Evolutionary conservation across 2,113 vertebrate genomes (phyloP), one percentile per base, ranked within the genome.

Genomic region (Rhinogobius similis): DNA sequence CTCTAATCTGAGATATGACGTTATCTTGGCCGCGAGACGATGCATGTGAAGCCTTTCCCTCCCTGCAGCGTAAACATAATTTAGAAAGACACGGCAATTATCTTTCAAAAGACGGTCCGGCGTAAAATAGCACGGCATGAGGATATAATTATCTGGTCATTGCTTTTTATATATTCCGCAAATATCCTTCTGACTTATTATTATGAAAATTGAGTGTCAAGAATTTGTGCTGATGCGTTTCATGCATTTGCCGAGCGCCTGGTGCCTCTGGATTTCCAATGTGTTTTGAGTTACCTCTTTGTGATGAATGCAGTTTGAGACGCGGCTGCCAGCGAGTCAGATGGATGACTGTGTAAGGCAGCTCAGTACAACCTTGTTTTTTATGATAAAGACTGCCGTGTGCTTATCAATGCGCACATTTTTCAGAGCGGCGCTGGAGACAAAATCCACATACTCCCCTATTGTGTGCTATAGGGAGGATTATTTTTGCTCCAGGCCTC

Each of bases 381-480:
- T 83, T 41, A 64, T 62, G 78, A 80, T 77, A 82, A 83, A 76
- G 68, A 62, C 14, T 21, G 48, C 65, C 62, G 73, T 11, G 21
- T 75, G 80, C 81, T 87, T 87, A 88, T 87, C 85, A 84, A 78
- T 74, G 36, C 10, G 32, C 48, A 76, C 72, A 82, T 84, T 87
- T 81, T 79, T 78, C 76, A 76, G 76, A 69, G 64, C 61, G 13
- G 32, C 9, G 27, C 78, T 68, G 71, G 64, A 87, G 74, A 82
- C 79, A 83, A 78, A 85, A 68, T 84, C 75, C 85, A 88, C 76
- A 76, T 70, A 82, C 82, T 86, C 85, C 78, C 79, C 67, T 79
- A 82, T 81, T 82, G 83, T 87, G 74, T 72, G 82, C 81, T 70
- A 73, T 20, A 26, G 69, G 68, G 77, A 86, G 77, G 84, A 82